Conservation (phyloP, 1,140 invertebrate species). For the Papilio glaucus region DNA sequence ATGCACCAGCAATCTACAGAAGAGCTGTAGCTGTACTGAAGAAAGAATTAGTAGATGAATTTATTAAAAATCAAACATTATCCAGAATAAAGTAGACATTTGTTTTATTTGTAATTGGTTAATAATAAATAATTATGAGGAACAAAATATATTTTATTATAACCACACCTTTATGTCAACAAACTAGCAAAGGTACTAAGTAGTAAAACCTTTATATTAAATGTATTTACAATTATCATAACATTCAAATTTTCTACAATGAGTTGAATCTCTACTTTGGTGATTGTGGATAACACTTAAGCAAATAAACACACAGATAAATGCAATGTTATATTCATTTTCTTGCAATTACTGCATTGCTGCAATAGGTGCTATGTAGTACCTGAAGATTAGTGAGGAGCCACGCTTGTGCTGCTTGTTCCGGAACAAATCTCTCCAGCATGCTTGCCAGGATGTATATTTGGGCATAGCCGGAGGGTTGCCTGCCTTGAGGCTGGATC, state of each 20-base stretch:
- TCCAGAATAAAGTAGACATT: slow-evolving; percentile 60
- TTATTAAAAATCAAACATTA: slow-evolving; percentile 72
- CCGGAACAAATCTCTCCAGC: slow-evolving; percentile 89
- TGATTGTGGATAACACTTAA: slow-evolving; percentile 80
- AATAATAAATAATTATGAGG: slow-evolving; percentile 43
- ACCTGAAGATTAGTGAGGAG: slow-evolving; percentile 91
- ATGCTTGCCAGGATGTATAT: slow-evolving; percentile 90
- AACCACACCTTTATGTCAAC: slow-evolving; percentile 70
- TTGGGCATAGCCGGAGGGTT: slow-evolving; percentile 91
- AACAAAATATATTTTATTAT: slow-evolving; percentile 77
- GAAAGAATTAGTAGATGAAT: slow-evolving; percentile 72
- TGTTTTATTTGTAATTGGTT: slow-evolving; percentile 38
- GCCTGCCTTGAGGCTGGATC: slow-evolving; percentile 89
- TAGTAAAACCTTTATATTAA: slow-evolving; percentile 78
- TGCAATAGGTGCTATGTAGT: slow-evolving; percentile 88
- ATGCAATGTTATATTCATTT: slow-evolving; percentile 65
- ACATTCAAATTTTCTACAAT: slow-evolving; percentile 66
- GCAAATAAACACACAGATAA: slow-evolving; percentile 77
- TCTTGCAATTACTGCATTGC: slow-evolving; percentile 68
- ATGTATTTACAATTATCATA: slow-evolving; percentile 77
- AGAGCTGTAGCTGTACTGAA: slow-evolving; percentile 69
- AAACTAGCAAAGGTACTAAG: slow-evolving; percentile 76
- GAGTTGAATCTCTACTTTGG: slow-evolving; percentile 76
- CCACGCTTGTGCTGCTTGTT: slow-evolving; percentile 92
- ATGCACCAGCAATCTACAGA: slow-evolving; percentile 65